phyloP scores from a whole-genome alignment of 2,888 invertebrate species.

The Lymantria dispar region DNA sequence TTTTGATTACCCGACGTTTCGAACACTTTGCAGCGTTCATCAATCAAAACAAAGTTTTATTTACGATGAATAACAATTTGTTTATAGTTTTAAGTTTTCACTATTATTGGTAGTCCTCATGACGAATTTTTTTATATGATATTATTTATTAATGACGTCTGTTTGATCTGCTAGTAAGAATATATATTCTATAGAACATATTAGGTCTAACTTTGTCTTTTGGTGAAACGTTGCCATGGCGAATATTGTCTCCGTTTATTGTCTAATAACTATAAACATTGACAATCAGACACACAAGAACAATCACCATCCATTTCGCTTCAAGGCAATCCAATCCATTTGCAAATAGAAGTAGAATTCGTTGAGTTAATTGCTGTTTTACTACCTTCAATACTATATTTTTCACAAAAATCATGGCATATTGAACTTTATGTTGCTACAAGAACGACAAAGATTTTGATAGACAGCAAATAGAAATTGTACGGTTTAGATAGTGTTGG shows the following conservation, averaged over 20 bases:
- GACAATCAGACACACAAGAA: slow-evolving; percentile 45
- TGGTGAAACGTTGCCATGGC: not conserved
- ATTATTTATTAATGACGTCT: too few species aligned
- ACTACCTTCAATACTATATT: slow-evolving; percentile 27
- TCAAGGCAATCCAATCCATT: slow-evolving; percentile 76
- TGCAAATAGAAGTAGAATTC: slow-evolving; percentile 66
- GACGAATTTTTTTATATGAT: too few species aligned
- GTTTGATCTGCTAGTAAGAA: too few species aligned
- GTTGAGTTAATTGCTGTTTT: slow-evolving; percentile 66
- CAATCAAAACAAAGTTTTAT: too few species aligned
- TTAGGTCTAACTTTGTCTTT: too few species aligned
- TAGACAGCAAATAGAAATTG: slow-evolving; percentile 14
- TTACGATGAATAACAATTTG: too few species aligned
- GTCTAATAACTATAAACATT: slow-evolving; percentile 44
- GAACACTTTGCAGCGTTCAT: too few species aligned
- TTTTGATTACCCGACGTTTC: too few species aligned
- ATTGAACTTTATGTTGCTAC: slow-evolving; percentile 15
- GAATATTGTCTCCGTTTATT: slow-evolving; percentile 34
- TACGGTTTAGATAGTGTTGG: slow-evolving; percentile 45
- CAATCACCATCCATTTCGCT: slow-evolving; percentile 57
- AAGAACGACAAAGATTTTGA: slow-evolving; percentile 7
- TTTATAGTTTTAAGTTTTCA: too few species aligned
- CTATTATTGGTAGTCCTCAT: too few species aligned
- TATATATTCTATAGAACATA: too few species aligned
- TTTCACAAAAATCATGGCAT: slow-evolving; percentile 10